Evolutionary conservation across 2,113 vertebrate genomes (phyloP).

Genomic region (Chitala chitala): DNA sequence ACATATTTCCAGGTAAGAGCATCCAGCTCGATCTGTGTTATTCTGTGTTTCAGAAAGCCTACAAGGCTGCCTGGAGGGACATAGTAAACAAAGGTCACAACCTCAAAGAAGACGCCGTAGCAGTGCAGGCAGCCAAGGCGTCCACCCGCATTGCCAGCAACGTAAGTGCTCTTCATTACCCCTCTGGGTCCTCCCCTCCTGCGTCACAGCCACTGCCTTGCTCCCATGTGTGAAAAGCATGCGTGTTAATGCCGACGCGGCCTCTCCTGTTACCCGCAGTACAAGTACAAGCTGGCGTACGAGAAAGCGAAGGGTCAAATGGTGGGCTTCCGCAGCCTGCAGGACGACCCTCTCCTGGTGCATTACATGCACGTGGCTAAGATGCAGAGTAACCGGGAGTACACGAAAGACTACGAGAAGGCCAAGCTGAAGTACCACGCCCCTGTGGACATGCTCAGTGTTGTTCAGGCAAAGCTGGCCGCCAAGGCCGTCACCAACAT

Average conservation of each 20-base stretch:
- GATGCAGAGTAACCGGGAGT: constrained; percentile 82
- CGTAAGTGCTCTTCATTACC: constrained; percentile 69
- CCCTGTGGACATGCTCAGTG: constrained; percentile 72
- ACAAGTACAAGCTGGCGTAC: constrained; percentile 82
- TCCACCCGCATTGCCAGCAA: constrained; percentile 87
- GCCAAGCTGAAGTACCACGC: constrained; percentile 81
- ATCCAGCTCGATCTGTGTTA: no score
- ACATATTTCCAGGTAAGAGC: no score
- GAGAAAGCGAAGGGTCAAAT: constrained; percentile 80
- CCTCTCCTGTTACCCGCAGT: constrained; percentile 55
- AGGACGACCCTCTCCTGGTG: constrained; percentile 91
- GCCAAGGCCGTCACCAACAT: constrained; percentile 69
- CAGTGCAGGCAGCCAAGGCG: constrained; percentile 82
- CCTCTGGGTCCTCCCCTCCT: not conserved
- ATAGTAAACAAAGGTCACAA: constrained; percentile 82
- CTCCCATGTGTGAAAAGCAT: not conserved
- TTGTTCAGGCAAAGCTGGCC: constrained; percentile 80
- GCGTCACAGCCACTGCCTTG: not conserved
- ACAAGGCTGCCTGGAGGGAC: constrained; percentile 79
- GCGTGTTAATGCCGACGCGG: not conserved
- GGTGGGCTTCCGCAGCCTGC: constrained; percentile 81
- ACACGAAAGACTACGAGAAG: constrained; percentile 83
- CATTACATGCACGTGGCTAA: constrained; percentile 89
- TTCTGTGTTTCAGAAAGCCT: constrained; percentile 76
- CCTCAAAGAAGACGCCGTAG: constrained; percentile 80